phyloP scores from a whole-genome alignment of 2,113 vertebrate species.

The Nycticorax nycticorax region DNA sequence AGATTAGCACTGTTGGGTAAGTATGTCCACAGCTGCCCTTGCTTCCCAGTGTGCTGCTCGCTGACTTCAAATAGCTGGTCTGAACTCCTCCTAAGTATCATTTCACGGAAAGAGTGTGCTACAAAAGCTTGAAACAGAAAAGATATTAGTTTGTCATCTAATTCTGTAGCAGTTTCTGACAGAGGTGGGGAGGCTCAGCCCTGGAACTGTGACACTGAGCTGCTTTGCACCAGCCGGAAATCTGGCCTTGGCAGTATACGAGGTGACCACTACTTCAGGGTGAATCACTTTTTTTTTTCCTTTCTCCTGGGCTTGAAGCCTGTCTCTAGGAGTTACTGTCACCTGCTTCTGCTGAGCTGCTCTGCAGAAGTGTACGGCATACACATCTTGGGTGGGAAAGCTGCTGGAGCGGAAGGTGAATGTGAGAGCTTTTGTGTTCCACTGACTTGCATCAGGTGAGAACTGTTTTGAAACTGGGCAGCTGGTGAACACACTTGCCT shows the following conservation, averaged over 20 bases:
- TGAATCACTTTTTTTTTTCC: background rate
- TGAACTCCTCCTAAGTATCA: background rate
- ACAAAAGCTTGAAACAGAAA: background rate
- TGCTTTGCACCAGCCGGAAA: background rate
- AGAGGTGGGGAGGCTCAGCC: background rate
- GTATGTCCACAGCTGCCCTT: background rate
- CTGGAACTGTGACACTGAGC: background rate
- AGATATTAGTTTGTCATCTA: background rate
- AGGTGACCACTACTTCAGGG: background rate
- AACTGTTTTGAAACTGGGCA: background rate
- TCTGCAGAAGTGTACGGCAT: background rate
- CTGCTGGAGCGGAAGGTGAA: background rate
- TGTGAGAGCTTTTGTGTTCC: background rate
- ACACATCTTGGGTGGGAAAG: background rate
- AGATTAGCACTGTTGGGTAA: background rate
- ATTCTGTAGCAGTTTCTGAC: background rate
- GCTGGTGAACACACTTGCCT: background rate
- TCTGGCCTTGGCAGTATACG: accelerated
- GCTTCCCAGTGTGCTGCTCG: background rate
- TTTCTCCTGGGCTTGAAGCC: background rate
- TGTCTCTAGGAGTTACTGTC: background rate
- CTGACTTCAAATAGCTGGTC: background rate
- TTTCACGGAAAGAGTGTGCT: background rate
- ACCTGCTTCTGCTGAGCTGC: background rate
- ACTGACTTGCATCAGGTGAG: background rate